These are phyloP conservation scores for Bathynomus jamesi DNA, from an alignment of 1,140 invertebrate species.

Conservation along the genomic window DNA sequence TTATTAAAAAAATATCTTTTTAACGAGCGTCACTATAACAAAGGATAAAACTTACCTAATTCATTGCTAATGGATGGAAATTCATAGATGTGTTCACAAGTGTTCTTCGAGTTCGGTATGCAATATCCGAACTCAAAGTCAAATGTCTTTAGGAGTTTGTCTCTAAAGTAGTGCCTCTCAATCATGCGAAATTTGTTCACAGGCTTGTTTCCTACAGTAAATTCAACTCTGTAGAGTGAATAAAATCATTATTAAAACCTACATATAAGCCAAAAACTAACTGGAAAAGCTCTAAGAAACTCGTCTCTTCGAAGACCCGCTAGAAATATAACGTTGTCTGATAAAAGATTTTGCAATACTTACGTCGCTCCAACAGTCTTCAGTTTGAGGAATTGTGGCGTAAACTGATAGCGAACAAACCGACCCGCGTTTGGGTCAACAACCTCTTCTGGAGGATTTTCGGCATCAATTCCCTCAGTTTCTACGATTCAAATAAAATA, in stretches of 20 bases:
- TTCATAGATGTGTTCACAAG: slow-evolving; percentile 98
- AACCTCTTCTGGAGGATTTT: slow-evolving; percentile 52
- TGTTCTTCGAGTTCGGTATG: slow-evolving; percentile 94
- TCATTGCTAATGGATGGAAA: slow-evolving; percentile 81
- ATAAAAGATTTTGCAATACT: too few species aligned
- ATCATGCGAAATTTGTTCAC: slow-evolving; percentile 98
- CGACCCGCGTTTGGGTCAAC: slow-evolving; percentile 82
- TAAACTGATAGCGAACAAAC: slow-evolving; percentile 96
- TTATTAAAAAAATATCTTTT: too few species aligned
- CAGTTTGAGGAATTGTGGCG: slow-evolving; percentile 58
- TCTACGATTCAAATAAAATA: too few species aligned
- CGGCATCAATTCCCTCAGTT: background rate
- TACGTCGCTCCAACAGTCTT: slow-evolving; percentile 55
- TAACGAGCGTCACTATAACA: too few species aligned
- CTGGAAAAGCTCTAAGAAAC: too few species aligned
- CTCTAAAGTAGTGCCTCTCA: slow-evolving; percentile 92
- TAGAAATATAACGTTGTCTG: too few species aligned
- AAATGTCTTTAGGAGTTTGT: slow-evolving; percentile 92
- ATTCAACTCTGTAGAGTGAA: slow-evolving; percentile 77
- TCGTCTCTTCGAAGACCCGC: too few species aligned
- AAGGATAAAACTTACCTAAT: slow-evolving; percentile 75
- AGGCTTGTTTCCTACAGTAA: slow-evolving; percentile 82
- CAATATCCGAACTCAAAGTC: slow-evolving; percentile 99
- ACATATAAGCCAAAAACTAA: too few species aligned
- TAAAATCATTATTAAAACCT: too few species aligned